Base-by-base conservation (phyloP, 2,888 invertebrate genomes). In the Tenthredo distinguenda region DNA sequence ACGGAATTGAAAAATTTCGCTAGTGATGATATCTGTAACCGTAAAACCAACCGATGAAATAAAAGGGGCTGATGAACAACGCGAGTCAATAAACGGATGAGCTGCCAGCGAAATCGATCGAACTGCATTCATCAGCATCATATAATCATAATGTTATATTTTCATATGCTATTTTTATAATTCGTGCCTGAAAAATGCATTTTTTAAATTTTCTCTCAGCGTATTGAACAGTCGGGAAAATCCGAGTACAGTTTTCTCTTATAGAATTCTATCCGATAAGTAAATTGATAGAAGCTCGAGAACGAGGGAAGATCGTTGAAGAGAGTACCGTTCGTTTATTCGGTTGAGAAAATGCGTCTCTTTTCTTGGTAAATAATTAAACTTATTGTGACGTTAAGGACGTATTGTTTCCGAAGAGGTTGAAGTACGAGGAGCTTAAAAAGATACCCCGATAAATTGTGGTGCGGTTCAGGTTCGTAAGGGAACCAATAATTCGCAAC, bases 401-500 rank as follows among this genome's bases (percentile, higher is more conserved):
- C n/a, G 81, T 81, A 81, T 81, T 81, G 81, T 81, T 81, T n/a
- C 50, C 77, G 31, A 31, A 21, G 62, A 58, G 79, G 55, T 55
- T 76, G 50, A 55, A 77, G 55, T 77, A 55, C 77, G 77, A 34
- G 31, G 50, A 77, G 77, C 77, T 77, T 77, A 77, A 77, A 34
- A 81, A 62, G 81, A 81, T 62, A 81, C 72, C 81, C 62, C 81
- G 81, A 81, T 81, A 83, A 68, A 83, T 71, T 68, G 47, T 37
- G 62, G 62, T 62, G 72, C 21, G 83, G 83, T 83, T 71, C 68
- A 50, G 68, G 37, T 37, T 68, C 68, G 83, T 31, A 83, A 71
- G 43, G 55, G 82, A 85, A 40, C 82, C 85, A 82, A 85, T 85
- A 85, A 85, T 82, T 82, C 68, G 31, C n/a, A 81, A 71, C 40